Evolutionary conservation across 2,797 vertebrate genomes (phyloP).

Genomic region (Chelmon rostratus): DNA sequence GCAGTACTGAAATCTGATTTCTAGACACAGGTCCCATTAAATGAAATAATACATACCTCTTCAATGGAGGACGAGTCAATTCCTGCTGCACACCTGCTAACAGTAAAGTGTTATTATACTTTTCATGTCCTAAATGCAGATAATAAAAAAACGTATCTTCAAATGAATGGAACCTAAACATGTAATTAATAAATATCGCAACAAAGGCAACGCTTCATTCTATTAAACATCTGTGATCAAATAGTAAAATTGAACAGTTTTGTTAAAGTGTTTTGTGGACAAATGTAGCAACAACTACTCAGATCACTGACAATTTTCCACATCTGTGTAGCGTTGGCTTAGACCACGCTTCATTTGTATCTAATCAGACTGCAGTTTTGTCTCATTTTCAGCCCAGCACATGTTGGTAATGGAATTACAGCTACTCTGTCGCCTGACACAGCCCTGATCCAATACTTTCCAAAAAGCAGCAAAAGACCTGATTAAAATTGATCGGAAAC

Average conservation of each 20-base stretch:
- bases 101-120: conserved; percentile 10
- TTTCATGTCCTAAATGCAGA: conserved; percentile 28
- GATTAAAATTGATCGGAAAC: conserved; percentile 85
- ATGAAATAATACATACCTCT: conserved; percentile 47
- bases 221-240: conserved; percentile 29
- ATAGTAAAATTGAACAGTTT: conserved; percentile 27
- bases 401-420: conserved; percentile 69
- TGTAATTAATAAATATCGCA: conserved; percentile 7
- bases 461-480: conserved; percentile 70
- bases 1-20: conserved; percentile 49
- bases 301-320: conserved; percentile 42
- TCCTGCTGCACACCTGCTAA: not conserved
- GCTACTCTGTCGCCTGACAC: conserved; percentile 50
- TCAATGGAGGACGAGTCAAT: conserved; percentile 17
- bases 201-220: conserved; percentile 20
- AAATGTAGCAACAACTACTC: conserved; percentile 41
- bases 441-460: conserved; percentile 47
- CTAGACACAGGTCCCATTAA: conserved; percentile 12
- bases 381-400: conserved; percentile 63
- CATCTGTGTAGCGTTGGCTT: conserved; percentile 28
- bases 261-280: conserved; percentile 15
- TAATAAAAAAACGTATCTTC: conserved; percentile 34
- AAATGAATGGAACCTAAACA: conserved; percentile 20
- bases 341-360: conserved; percentile 52
- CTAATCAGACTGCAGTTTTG: conserved; percentile 71